Conservation (phyloP, 2,797 vertebrate species). For the Malurus leucopterus region DNA sequence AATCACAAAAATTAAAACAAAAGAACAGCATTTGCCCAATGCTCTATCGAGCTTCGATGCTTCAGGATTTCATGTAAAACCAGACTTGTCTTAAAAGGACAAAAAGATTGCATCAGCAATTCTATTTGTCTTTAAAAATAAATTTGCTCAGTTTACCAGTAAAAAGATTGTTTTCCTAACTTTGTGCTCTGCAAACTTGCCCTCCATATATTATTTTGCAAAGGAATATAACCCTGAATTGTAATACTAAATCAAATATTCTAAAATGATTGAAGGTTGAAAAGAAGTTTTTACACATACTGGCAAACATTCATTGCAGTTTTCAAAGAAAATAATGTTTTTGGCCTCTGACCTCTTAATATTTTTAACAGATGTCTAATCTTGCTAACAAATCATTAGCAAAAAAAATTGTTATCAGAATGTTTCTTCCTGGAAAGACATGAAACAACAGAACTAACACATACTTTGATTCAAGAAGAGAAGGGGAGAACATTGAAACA, state of each 20-base stretch:
- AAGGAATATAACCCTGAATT: conserved; percentile 56
- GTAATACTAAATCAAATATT: conserved; percentile 50
- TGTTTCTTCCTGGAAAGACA: conserved; percentile 18
- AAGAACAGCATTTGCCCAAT: not conserved
- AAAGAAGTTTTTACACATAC: conserved; percentile 33
- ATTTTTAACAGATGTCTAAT: conserved; percentile 53
- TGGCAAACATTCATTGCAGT: not conserved
- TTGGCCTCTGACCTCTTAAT: conserved; percentile 3
- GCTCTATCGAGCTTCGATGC: rapidly evolving
- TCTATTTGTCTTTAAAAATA: not conserved
- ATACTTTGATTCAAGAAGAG: not conserved
- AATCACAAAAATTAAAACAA: not conserved
- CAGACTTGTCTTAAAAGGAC: not conserved
- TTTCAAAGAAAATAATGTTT: conserved; percentile 37
- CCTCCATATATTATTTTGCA: conserved; percentile 43
- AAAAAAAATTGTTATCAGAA: conserved; percentile 18
- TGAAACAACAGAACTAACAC: not conserved
- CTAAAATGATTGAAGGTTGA: conserved; percentile 50
- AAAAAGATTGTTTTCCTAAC: conserved; percentile 42
- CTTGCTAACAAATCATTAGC: conserved; percentile 42
- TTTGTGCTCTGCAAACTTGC: conserved; percentile 25
- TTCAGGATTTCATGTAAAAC: not conserved
- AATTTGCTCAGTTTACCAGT: not conserved
- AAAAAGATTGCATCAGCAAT: not conserved
- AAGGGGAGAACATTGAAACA: not conserved